Percentiles rank a stretch among this genome's conserved stretches.
These are phyloP conservation scores for Octopus sinensis DNA, from an alignment of 1,140 invertebrate genomes.

Conservation along the genomic window DNA sequence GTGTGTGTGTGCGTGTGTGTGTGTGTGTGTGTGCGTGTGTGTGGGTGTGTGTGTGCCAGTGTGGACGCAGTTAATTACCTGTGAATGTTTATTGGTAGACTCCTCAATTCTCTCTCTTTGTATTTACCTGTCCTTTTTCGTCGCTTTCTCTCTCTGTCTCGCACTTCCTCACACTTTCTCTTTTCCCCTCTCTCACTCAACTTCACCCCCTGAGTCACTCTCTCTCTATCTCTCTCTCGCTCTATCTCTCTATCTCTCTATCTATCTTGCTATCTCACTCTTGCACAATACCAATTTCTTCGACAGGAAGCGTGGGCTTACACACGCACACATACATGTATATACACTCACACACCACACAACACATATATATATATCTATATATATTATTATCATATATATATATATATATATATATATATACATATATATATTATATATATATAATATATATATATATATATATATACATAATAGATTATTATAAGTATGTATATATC, in stretches of 20 bases:
- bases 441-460: not conserved
- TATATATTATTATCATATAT: not conserved
- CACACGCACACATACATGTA: not conserved
- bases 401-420: not conserved
- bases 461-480: too few relatives aligned
- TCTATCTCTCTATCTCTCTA: too few relatives aligned
- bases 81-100: not conserved
- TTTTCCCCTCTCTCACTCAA: not conserved
- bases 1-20: too few relatives aligned
- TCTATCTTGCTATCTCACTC: too few relatives aligned
- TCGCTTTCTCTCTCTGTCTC: constrained; percentile 6
- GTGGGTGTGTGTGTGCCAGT: too few relatives aligned
- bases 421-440: not conserved
- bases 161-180: constrained; percentile 1
- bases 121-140: not conserved
- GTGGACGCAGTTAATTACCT: not conserved
- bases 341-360: not conserved
- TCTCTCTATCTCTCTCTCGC: too few relatives aligned
- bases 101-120: not conserved
- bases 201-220: too few relatives aligned
- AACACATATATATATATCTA: not conserved
- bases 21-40: too few relatives aligned
- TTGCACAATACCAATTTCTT: too few relatives aligned
- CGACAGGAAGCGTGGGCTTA: not conserved
- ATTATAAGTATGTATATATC: too few relatives aligned